Percentiles rank a stretch among this genome's conserved stretches.
These are phyloP conservation scores for Menidia beryllina DNA, from an alignment of 2,113 vertebrate species.

Conservation along the genomic window DNA sequence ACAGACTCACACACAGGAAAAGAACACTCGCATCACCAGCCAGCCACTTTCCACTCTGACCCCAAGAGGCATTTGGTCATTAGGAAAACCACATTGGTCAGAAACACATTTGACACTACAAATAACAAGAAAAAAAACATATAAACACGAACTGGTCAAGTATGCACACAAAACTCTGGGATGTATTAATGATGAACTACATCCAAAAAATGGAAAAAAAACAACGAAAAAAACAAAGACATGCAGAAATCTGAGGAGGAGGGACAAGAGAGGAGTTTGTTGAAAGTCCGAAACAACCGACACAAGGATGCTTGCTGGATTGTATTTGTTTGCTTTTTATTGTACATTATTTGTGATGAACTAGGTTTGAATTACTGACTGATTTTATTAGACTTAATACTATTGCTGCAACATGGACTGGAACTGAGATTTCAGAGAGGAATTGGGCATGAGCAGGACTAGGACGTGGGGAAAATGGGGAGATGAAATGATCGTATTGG, in stretches of 20 bases:
- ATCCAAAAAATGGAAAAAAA: too few species aligned
- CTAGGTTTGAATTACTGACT: constrained; percentile 61
- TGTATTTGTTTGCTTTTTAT: constrained; percentile 79
- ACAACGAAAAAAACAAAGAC: constrained; percentile 34
- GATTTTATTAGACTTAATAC: constrained; percentile 72
- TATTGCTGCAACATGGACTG: constrained; percentile 80
- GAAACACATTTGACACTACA: constrained; percentile 16
- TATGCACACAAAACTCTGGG: constrained; percentile 77
- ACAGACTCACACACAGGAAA: constrained; percentile 8
- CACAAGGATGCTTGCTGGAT: constrained; percentile 67
- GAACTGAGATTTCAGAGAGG: constrained; percentile 70
- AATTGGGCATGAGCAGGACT: constrained; percentile 16
- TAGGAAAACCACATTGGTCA: constrained; percentile 47
- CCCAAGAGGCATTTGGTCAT: constrained; percentile 29
- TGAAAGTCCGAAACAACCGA: constrained; percentile 63
- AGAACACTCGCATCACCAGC: constrained; percentile 9
- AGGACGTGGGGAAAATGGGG: constrained; percentile 14
- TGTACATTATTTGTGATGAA: constrained; percentile 77
- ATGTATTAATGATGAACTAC: constrained; percentile 58
- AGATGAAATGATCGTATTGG: constrained; percentile 25
- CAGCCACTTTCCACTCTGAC: neutral
- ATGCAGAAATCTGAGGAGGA: constrained; percentile 40
- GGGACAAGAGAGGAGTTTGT: constrained; percentile 47
- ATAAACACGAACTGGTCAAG: constrained; percentile 59
- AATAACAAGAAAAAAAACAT: constrained; percentile 6